Percentiles rank a stretch among this genome's conserved stretches.
These are phyloP conservation scores for Scaptomyza tumidula DNA, from an alignment of 2,888 invertebrate genomes.

Conservation along the genomic window DNA sequence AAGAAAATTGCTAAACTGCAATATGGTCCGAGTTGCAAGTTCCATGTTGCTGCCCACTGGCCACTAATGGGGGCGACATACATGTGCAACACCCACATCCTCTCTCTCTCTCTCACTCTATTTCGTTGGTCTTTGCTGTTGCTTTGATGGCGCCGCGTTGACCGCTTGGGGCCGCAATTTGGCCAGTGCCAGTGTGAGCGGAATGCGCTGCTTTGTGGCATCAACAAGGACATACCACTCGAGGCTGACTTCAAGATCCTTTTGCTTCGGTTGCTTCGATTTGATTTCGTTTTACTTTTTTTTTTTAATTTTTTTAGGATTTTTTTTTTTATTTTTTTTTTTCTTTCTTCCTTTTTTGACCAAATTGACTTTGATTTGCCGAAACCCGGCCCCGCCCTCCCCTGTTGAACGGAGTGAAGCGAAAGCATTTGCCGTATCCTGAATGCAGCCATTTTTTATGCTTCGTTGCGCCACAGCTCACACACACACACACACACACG, in stretches of 20 bases:
- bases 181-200: slow-evolving; percentile 25
- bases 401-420: slow-evolving; percentile 19
- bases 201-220: slow-evolving; percentile 46
- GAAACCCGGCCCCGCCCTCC: slow-evolving; percentile 8
- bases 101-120: slow-evolving; percentile 8
- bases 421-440: slow-evolving; percentile 38
- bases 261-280: slow-evolving; percentile 18
- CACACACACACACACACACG: slow-evolving; percentile 17
- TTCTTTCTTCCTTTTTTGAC: slow-evolving; percentile 53
- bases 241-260: slow-evolving; percentile 56
- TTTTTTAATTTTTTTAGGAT: too few species aligned
- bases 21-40: slow-evolving; percentile 9
- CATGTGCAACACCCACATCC: background rate
- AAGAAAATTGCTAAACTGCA: slow-evolving; percentile 9
- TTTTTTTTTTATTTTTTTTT: too few species aligned
- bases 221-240: slow-evolving; percentile 58
- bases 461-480: slow-evolving; percentile 57
- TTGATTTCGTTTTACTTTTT: background rate
- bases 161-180: slow-evolving; percentile 46
- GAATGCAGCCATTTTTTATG: slow-evolving; percentile 72
- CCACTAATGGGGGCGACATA: background rate
- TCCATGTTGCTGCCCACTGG: background rate
- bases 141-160: background rate
- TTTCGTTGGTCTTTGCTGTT: slow-evolving; percentile 1
- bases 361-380: slow-evolving; percentile 74